Conservation (phyloP, 2,113 vertebrate genomes). For the Sceloporus undulatus region DNA sequence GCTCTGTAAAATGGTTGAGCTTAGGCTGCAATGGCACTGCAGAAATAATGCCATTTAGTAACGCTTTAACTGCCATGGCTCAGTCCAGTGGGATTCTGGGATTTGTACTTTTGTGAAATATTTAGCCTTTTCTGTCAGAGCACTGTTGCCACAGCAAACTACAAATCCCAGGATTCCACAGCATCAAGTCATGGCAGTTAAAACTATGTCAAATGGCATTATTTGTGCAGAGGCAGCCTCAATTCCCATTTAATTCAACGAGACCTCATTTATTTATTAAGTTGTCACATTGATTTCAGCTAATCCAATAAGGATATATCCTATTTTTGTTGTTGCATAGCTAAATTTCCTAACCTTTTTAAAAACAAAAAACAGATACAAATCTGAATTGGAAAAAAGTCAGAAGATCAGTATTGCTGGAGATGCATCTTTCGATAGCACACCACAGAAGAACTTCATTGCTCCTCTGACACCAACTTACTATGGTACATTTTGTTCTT, state of each 20-base stretch:
- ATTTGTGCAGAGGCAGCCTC: too few relatives aligned
- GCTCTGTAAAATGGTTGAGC: background rate
- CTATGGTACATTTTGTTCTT: conserved; percentile 76
- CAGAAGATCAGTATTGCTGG: conserved; percentile 69
- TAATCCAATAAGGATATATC: background rate
- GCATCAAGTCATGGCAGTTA: too few relatives aligned
- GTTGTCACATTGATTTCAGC: background rate
- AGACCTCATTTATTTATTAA: background rate
- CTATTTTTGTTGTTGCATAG: background rate
- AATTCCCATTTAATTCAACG: background rate
- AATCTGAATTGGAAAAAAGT: conserved; percentile 88
- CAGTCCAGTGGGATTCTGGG: too few relatives aligned
- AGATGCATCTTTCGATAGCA: conserved; percentile 78
- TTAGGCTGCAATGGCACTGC: too few relatives aligned
- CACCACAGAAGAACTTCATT: conserved; percentile 82
- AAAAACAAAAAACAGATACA: conserved; percentile 79
- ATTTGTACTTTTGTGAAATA: too few relatives aligned
- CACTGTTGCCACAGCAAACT: too few relatives aligned
- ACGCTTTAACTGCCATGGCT: too few relatives aligned
- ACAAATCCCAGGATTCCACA: too few relatives aligned
- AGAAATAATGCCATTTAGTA: too few relatives aligned
- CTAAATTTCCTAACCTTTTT: conserved; percentile 40
- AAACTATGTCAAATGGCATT: too few relatives aligned
- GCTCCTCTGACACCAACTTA: conserved; percentile 75
- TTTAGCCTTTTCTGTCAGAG: too few relatives aligned